Conservation (phyloP, 2,888 invertebrate genomes). For the Euproctis similis region DNA sequence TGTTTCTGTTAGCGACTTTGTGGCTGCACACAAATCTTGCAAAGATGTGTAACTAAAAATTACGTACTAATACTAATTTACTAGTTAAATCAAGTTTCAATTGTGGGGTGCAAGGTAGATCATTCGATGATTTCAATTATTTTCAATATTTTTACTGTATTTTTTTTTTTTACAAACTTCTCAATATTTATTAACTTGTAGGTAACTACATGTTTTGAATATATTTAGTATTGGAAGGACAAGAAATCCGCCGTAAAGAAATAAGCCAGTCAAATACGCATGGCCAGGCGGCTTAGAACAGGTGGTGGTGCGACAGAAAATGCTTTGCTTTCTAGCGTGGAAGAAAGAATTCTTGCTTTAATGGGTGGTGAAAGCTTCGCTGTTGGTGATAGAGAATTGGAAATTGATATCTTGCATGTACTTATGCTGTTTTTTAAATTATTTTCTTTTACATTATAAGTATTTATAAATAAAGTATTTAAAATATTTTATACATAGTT, state of each 20-base stretch:
- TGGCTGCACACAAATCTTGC: too few relatives aligned
- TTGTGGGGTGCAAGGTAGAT: too few relatives aligned
- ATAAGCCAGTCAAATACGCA: neutral
- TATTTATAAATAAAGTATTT: too few relatives aligned
- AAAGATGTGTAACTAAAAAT: too few relatives aligned
- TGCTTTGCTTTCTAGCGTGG: neutral
- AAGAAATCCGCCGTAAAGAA: neutral
- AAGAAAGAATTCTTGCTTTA: neutral
- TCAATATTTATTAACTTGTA: neutral
- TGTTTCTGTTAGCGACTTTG: too few relatives aligned
- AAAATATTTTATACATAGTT: too few relatives aligned
- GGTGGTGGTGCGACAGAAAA: neutral
- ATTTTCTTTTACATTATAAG: neutral
- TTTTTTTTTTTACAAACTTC: too few relatives aligned
- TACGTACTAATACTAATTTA: too few relatives aligned
- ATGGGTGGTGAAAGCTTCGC: neutral
- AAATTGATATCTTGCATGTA: neutral
- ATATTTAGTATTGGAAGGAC: conserved; percentile 1
- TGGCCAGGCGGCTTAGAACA: neutral
- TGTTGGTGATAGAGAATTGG: neutral
- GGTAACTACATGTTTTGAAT: neutral
- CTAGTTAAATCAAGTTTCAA: too few relatives aligned
- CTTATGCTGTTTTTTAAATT: neutral
- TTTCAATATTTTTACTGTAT: too few relatives aligned
- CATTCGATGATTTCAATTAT: too few relatives aligned